Evolutionary conservation across 2,888 invertebrate genomes (phyloP).

Genomic region (Phragmatobia fuliginosa): DNA sequence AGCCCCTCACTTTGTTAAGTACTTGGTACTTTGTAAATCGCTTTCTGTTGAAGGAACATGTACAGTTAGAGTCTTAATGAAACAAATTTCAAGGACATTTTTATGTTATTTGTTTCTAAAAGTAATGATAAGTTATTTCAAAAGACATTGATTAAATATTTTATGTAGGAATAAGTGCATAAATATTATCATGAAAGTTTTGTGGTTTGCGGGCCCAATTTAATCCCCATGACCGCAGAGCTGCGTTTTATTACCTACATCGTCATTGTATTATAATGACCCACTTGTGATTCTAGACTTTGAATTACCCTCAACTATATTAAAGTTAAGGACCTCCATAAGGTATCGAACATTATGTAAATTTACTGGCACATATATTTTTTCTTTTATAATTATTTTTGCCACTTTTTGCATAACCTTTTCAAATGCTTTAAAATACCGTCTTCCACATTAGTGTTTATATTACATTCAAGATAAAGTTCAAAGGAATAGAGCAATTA

Average conservation of each 20-base stretch:
- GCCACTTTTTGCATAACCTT: neutral
- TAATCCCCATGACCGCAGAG: slow-evolving; percentile 61
- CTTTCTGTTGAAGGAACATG: slow-evolving; percentile 9
- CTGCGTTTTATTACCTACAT: slow-evolving; percentile 62
- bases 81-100: neutral
- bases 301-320: slow-evolving; percentile 45
- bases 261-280: slow-evolving; percentile 69
- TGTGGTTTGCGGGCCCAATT: slow-evolving; percentile 55
- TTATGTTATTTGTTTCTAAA: neutral
- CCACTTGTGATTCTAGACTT: slow-evolving; percentile 65
- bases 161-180: slow-evolving; percentile 19
- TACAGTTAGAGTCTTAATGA: neutral
- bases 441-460: slow-evolving; percentile 20
- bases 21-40: slow-evolving; percentile 8
- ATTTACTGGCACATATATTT: neutral
- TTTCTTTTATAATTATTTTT: neutral
- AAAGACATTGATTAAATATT: neutral
- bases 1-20: slow-evolving; percentile 17
- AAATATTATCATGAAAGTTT: slow-evolving; percentile 32
- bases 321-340: slow-evolving; percentile 3
- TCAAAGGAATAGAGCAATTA: slow-evolving; percentile 45
- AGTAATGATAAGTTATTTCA: neutral
- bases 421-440: slow-evolving; percentile 3
- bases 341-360: slow-evolving; percentile 25
- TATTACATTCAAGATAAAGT: slow-evolving; percentile 37